Percentiles rank a stretch among this genome's conserved stretches.
These are phyloP conservation scores for Nothoprocta pentlandii DNA, from an alignment of 2,113 vertebrate genomes.

Conservation along the genomic window DNA sequence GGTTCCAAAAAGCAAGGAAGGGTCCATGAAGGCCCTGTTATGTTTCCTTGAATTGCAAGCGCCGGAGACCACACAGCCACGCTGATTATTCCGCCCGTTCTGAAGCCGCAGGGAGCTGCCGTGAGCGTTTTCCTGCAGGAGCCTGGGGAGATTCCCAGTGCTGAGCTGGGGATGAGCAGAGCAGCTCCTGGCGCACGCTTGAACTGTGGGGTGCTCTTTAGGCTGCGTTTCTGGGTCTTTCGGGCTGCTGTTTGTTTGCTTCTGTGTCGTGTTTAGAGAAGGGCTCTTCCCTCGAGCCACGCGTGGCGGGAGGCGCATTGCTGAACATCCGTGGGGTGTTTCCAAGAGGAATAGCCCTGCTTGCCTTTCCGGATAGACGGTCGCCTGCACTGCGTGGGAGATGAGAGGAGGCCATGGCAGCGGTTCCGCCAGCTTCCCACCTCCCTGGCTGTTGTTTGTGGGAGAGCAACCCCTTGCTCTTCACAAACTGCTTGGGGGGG, in stretches of 20 bases:
- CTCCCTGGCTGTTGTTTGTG: neutral
- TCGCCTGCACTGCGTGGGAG: neutral
- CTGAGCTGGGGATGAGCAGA: conserved; percentile 45
- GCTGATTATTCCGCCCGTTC: neutral
- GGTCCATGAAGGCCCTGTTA: neutral
- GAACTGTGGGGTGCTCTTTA: neutral
- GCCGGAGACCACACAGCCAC: neutral
- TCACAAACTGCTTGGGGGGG: neutral
- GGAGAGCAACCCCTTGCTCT: neutral
- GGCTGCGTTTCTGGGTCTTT: neutral
- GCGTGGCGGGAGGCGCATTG: neutral
- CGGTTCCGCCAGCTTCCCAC: neutral
- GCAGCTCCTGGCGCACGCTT: neutral
- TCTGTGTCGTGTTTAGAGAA: neutral
- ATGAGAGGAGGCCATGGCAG: neutral
- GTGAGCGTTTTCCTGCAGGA: conserved; percentile 52
- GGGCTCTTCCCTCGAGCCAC: neutral
- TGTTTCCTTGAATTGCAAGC: neutral
- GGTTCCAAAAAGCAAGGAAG: neutral
- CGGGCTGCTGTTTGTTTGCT: neutral
- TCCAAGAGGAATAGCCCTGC: neutral
- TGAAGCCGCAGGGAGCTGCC: conserved; percentile 22
- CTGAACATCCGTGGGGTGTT: neutral
- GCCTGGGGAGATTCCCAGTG: conserved; percentile 23
- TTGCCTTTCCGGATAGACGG: neutral